Conservation (phyloP, 2,113 vertebrate species). For the Ptyas mucosa region DNA sequence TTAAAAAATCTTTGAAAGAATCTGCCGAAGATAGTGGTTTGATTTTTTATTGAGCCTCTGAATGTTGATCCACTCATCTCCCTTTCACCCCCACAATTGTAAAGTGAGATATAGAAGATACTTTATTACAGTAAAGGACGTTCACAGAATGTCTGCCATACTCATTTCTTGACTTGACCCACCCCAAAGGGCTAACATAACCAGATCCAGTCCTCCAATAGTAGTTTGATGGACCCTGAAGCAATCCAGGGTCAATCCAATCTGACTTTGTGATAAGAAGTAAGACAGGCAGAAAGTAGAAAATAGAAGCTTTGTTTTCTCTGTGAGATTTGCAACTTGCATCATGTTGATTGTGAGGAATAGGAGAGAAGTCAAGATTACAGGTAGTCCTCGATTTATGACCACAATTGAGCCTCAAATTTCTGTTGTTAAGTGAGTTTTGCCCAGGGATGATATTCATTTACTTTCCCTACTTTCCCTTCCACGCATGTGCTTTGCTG, state of each 20-base stretch:
- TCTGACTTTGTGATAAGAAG: neutral
- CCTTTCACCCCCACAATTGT: neutral
- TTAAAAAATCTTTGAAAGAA: neutral
- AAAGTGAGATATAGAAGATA: neutral
- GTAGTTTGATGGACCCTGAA: neutral
- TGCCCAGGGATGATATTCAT: too few species aligned
- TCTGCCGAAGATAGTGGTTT: neutral
- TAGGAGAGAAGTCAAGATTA: neutral
- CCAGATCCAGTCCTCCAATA: neutral
- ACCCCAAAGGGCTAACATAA: neutral
- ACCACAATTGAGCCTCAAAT: too few species aligned
- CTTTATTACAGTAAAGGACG: neutral
- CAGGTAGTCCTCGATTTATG: too few species aligned
- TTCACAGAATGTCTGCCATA: neutral
- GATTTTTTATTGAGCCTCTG: neutral
- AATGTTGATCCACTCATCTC: neutral
- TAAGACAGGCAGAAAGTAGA: neutral
- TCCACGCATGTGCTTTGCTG: too few species aligned
- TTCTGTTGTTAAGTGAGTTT: too few species aligned
- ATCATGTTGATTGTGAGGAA: neutral
- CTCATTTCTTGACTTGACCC: neutral
- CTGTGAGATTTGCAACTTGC: neutral
- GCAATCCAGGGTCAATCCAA: neutral
- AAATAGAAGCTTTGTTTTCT: neutral
- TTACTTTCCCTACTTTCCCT: too few species aligned